These are phyloP conservation scores for Cheracebus regulus DNA, from an alignment of 2,797 vertebrate species.

Conservation along the genomic window DNA sequence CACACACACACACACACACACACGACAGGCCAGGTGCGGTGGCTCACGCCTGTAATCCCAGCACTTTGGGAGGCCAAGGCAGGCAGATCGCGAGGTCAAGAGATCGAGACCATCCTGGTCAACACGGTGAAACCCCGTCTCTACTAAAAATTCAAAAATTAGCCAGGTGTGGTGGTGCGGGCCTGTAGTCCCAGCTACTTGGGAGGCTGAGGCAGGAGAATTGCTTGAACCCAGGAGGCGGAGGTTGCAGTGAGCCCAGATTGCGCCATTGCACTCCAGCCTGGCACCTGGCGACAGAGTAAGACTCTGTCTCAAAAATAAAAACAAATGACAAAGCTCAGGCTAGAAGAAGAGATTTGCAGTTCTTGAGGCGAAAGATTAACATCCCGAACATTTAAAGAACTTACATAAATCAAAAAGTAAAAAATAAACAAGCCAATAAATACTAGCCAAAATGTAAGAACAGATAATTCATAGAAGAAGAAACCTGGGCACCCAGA, in stretches of 20 bases:
- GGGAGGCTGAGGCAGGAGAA: too few relatives aligned
- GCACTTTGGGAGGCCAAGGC: too few relatives aligned
- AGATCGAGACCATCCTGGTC: too few relatives aligned
- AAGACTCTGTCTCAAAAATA: not conserved
- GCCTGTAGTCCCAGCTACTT: too few relatives aligned
- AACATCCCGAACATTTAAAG: not conserved
- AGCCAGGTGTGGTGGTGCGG: rapidly evolving
- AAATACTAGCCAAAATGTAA: not conserved
- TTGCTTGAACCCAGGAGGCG: too few relatives aligned
- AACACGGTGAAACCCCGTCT: too few relatives aligned
- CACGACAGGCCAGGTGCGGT: rapidly evolving
- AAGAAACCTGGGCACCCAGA: not conserved
- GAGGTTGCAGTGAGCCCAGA: too few relatives aligned
- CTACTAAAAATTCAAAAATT: too few relatives aligned
- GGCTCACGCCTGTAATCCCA: too few relatives aligned
- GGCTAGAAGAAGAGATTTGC: not conserved
- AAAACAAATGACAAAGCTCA: not conserved
- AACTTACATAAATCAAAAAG: not conserved
- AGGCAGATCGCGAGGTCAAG: rapidly evolving
- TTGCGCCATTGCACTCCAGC: too few relatives aligned
- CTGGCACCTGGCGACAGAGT: too few relatives aligned
- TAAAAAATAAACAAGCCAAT: not conserved
- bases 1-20: not conserved
- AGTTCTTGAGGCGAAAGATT: not conserved
- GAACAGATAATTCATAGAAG: not conserved